Conservation (phyloP, 1,140 invertebrate genomes). For the Vollenhovia emeryi region DNA sequence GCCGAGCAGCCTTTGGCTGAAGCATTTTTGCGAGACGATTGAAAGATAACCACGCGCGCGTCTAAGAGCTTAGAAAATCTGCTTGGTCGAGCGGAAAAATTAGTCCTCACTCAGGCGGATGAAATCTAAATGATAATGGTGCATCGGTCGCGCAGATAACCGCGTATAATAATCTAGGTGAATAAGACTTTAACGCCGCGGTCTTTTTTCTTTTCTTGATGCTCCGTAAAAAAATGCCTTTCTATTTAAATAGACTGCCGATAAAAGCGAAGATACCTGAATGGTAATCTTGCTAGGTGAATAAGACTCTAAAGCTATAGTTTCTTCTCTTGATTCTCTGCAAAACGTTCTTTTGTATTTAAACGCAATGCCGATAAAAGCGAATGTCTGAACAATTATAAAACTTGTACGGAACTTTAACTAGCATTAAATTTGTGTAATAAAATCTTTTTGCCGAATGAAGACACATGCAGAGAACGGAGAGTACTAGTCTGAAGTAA, state of each 20-base stretch:
- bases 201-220: neutral
- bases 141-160: neutral
- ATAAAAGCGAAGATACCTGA: neutral
- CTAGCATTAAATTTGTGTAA: neutral
- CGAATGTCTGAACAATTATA: neutral
- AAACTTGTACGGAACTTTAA: neutral
- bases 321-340: neutral
- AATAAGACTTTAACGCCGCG: neutral
- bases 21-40: neutral
- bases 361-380: neutral
- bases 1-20: neutral
- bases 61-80: neutral
- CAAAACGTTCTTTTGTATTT: neutral
- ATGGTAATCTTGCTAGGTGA: too few relatives aligned
- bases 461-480: too few relatives aligned
- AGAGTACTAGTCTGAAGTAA: too few relatives aligned
- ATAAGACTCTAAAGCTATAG: neutral
- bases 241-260: neutral
- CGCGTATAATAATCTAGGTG: neutral
- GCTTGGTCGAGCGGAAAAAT: slow-evolving; percentile 17
- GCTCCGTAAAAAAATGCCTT: neutral
- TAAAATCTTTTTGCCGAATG: neutral
- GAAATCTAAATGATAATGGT: neutral
- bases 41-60: neutral
- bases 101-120: neutral